Evolutionary conservation across 2,113 vertebrate species (phyloP).

Genomic region (Gymnobelideus leadbeateri): DNA sequence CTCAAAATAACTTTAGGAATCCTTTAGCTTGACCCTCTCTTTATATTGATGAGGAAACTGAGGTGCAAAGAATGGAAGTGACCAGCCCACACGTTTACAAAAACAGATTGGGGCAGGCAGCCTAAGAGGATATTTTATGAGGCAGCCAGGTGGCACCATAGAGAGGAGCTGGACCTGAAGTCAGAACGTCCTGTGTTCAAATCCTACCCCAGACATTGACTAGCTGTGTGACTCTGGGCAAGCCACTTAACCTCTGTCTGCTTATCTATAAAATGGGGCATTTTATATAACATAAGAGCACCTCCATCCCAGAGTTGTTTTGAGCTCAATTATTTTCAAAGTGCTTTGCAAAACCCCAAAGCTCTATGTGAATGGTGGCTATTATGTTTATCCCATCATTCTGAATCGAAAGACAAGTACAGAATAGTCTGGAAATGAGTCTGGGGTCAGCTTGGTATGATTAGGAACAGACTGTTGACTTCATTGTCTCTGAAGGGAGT

Average conservation of each 20-base stretch:
- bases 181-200: background rate
- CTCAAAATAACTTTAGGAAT: background rate
- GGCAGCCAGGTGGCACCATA: background rate
- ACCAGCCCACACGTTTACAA: background rate
- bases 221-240: background rate
- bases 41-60: background rate
- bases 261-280: background rate
- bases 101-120: background rate
- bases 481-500: background rate
- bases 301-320: background rate
- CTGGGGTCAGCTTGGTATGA: background rate
- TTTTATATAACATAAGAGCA: too few relatives aligned
- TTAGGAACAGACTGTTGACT: background rate
- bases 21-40: background rate
- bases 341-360: background rate
- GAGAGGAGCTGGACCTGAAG: background rate
- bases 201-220: background rate
- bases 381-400: background rate
- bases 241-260: background rate
- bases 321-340: background rate
- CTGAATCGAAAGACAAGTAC: background rate
- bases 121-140: background rate
- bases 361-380: background rate
- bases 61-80: background rate
- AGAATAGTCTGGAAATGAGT: background rate